Evolutionary conservation across 2,888 invertebrate species (phyloP), one percentile per base, ranked within the genome.

Genomic region (Idaea aversata): DNA sequence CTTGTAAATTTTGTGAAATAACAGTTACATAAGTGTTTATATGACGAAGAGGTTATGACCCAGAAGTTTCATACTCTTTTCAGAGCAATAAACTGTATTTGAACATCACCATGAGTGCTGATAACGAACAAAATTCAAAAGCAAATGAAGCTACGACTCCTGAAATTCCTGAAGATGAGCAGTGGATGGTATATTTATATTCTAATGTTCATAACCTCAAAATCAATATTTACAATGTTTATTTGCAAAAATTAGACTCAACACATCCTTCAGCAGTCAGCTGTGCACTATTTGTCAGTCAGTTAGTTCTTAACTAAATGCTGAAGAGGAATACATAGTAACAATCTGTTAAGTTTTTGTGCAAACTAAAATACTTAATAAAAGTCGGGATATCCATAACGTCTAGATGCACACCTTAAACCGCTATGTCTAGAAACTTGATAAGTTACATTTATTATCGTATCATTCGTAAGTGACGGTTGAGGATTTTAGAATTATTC

Each of bases 141-240:
- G 72, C 58, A 61, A 70, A 59, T 15, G 67, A 73, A 15, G 67
- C 63, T 10, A 61, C 62, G 0, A 67, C 68, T 36, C 64, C 70
- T 59, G 73, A 76, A 64, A 67, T 69, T 60, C 67, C 72, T 65
- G 67, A 71, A 64, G 75, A 79, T 67, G 90, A 91, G 69, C 87
- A 83, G 70, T 91, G 90, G 90, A 70, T 90, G 84, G 91, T 91
- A 66, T 67, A 85, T 77, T 66, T 59, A n/a, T 61, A 6, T 0
- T 47, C 10, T 47, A 7, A 47, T 13, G 6, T 47, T 3, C 10
- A 6, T 47, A 47, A 47, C 47, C 47, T 47, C 47, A 47, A 47
- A 47, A 47, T 47, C 47, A 13, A 13, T 47, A 13, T 47, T 47
- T 47, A 47, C 10, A 47, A 47, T 65, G 65, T 62, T 47, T 35